Evolutionary conservation across 2,888 invertebrate species (phyloP).

Genomic region (Labia minor): DNA sequence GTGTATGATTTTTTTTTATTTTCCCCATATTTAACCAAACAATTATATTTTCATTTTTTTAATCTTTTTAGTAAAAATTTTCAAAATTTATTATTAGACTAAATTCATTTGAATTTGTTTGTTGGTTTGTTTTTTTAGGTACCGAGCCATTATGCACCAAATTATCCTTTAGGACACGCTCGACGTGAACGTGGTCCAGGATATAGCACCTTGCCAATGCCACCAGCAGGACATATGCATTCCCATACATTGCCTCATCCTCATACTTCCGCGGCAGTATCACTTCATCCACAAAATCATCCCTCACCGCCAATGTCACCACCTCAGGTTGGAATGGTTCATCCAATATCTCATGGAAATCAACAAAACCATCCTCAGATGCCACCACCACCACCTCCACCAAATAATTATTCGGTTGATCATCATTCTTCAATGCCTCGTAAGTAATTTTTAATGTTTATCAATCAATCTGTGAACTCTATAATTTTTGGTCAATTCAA

Average conservation of each 20-base stretch:
- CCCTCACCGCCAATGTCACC: conserved; percentile 29
- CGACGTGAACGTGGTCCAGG: conserved; percentile 61
- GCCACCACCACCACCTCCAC: conserved; percentile 55
- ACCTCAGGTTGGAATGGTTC: conserved; percentile 70
- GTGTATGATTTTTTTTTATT: too few relatives aligned
- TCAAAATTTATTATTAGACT: too few relatives aligned
- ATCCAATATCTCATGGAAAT: conserved; percentile 49
- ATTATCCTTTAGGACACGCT: conserved; percentile 77
- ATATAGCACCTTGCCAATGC: conserved; percentile 74
- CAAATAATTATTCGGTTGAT: conserved; percentile 44
- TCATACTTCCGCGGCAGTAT: conserved; percentile 18
- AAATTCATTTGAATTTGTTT: too few relatives aligned
- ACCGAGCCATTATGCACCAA: conserved; percentile 93
- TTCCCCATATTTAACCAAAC: too few relatives aligned
- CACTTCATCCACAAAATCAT: conserved; percentile 37
- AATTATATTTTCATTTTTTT: too few relatives aligned
- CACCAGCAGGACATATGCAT: conserved; percentile 36
- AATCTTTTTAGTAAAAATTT: too few relatives aligned
- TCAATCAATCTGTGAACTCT: conserved; percentile 31
- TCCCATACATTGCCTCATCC: conserved; percentile 28
- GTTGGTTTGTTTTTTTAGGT: conserved; percentile 39
- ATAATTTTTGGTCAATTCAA: conserved; percentile 8
- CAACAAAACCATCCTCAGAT: conserved; percentile 48
- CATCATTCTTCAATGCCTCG: conserved; percentile 69
- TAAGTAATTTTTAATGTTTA: conserved; percentile 42